Evolutionary conservation across 1,140 invertebrate species (phyloP).

Genomic region (Drosophila kurseongensis): DNA sequence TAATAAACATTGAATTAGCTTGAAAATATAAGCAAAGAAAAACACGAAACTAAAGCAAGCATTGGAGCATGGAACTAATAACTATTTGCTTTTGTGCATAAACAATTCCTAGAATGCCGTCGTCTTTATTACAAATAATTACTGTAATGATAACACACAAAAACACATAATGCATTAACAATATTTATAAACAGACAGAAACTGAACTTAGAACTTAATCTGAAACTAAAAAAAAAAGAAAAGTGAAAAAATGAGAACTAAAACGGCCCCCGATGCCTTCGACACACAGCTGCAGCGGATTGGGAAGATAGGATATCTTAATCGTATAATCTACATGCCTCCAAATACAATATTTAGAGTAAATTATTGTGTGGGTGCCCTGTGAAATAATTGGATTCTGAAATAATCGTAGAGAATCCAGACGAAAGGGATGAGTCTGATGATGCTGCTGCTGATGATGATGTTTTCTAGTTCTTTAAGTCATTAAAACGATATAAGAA

Average conservation of each 20-base stretch:
- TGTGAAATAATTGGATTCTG: not conserved
- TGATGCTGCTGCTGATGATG: slow-evolving; percentile 33
- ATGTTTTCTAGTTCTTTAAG: slow-evolving; percentile 80
- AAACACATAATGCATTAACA: slow-evolving; percentile 37
- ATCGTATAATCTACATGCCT: not conserved
- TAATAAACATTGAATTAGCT: slow-evolving; percentile 4
- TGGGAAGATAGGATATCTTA: not conserved
- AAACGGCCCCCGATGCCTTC: slow-evolving; percentile 20
- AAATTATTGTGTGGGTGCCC: slow-evolving; percentile 10
- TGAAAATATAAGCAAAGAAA: slow-evolving; percentile 15
- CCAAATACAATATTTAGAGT: slow-evolving; percentile 10
- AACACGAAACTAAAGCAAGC: slow-evolving; percentile 28
- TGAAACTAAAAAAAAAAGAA: slow-evolving; percentile 14
- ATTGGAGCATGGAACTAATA: slow-evolving; percentile 61
- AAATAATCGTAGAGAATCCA: not conserved
- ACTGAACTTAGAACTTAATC: slow-evolving; percentile 55
- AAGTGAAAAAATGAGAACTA: slow-evolving; percentile 18
- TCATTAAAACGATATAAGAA: slow-evolving; percentile 60
- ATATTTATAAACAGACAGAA: slow-evolving; percentile 50
- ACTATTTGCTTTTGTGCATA: slow-evolving; percentile 73
- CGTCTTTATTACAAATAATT: slow-evolving; percentile 75
- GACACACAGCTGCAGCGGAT: slow-evolving; percentile 14
- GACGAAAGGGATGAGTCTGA: slow-evolving; percentile 1
- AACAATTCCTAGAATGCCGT: slow-evolving; percentile 81
- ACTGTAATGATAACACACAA: slow-evolving; percentile 54